Percentiles rank a stretch among this genome's conserved stretches.
Evolutionary conservation across 1,140 invertebrate species (phyloP).

Genomic region (Nylanderia fulva): DNA sequence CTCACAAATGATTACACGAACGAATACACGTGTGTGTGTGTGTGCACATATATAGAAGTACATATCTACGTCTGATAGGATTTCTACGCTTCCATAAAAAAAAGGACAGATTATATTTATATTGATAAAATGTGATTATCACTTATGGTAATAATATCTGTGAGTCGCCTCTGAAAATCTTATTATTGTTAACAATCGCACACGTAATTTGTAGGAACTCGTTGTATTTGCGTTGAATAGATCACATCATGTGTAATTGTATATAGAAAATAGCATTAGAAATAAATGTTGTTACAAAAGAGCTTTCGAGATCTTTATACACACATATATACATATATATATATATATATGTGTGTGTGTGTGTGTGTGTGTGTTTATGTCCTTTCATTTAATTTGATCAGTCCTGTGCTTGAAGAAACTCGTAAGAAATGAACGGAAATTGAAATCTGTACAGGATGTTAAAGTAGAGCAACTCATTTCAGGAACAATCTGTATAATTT

Average conservation of each 20-base stretch:
- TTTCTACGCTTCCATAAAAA: slow-evolving; percentile 44
- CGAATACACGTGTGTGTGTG: slow-evolving; percentile 9
- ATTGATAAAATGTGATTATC: neutral
- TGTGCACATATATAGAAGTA: slow-evolving; percentile 1
- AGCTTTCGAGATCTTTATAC: neutral
- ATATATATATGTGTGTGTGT: neutral
- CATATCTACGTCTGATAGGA: slow-evolving; percentile 35
- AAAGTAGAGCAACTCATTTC: neutral
- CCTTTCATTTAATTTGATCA: too few species aligned
- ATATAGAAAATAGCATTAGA: slow-evolving; percentile 72
- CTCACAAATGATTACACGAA: too few species aligned
- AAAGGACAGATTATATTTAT: slow-evolving; percentile 8
- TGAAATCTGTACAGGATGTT: neutral
- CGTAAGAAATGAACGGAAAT: neutral
- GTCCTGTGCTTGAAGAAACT: slow-evolving; percentile 29
- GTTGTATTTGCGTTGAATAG: slow-evolving; percentile 71
- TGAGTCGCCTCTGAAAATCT: neutral
- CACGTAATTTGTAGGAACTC: slow-evolving; percentile 52
- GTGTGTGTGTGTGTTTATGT: too few species aligned
- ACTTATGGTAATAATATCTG: neutral
- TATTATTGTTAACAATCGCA: slow-evolving; percentile 40
- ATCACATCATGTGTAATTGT: slow-evolving; percentile 70
- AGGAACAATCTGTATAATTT: neutral
- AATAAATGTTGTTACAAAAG: slow-evolving; percentile 77
- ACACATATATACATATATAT: neutral